Percentiles rank a stretch among this genome's conserved stretches.
Evolutionary conservation across 2,113 vertebrate genomes (phyloP).

Genomic region (Micronycteris hirsuta): DNA sequence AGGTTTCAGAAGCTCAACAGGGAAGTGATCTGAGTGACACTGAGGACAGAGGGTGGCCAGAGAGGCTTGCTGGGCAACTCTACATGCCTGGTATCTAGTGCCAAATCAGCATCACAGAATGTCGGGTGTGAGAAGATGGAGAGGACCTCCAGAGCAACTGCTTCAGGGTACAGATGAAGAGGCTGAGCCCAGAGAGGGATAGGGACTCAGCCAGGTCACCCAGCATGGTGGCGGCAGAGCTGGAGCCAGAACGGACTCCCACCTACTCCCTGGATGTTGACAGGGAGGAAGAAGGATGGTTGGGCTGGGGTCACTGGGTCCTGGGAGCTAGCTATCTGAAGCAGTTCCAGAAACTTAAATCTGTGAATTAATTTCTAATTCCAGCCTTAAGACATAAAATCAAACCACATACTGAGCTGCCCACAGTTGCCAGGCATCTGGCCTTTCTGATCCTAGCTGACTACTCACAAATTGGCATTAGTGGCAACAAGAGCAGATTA

Average conservation of each 20-base stretch:
- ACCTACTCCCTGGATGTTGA: neutral
- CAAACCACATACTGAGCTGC: constrained; percentile 82
- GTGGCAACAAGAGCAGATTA: constrained; percentile 96
- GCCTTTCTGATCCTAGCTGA: constrained; percentile 93
- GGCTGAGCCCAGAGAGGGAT: neutral
- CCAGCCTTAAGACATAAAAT: constrained; percentile 83
- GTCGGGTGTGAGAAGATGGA: neutral
- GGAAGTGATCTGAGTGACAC: neutral
- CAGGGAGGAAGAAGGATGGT: neutral
- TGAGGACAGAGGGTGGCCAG: neutral
- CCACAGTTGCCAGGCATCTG: constrained; percentile 90
- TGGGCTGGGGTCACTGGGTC: neutral
- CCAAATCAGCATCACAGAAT: neutral
- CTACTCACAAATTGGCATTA: constrained; percentile 95
- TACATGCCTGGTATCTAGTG: neutral
- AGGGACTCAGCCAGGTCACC: neutral
- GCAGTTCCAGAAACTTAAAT: constrained; percentile 80
- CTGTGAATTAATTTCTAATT: constrained; percentile 85
- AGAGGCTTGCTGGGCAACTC: neutral
- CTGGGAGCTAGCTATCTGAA: constrained; percentile 39
- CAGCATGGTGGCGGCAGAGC: neutral
- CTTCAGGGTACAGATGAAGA: neutral
- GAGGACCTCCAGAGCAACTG: no score
- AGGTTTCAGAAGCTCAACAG: rapidly evolving
- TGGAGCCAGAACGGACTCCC: neutral